Evolutionary conservation across 1,140 invertebrate species (phyloP).

Genomic region (Battus philenor): DNA sequence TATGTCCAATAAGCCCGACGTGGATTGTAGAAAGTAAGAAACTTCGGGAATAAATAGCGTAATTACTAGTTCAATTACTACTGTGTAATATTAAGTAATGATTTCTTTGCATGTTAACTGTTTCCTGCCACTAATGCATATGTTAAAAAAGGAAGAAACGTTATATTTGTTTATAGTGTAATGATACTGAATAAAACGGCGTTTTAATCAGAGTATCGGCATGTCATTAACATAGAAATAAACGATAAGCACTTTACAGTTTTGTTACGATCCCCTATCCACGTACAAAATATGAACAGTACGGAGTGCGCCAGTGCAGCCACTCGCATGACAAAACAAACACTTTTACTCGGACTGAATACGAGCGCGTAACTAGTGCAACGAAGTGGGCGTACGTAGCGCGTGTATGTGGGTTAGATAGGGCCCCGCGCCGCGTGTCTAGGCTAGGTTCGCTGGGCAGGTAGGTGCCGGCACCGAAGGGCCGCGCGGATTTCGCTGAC

Average conservation of each 20-base stretch:
- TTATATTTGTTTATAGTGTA: too few relatives aligned
- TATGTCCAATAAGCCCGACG: too few relatives aligned
- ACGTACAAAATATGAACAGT: conserved; percentile 3
- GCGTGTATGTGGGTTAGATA: conserved; percentile 35
- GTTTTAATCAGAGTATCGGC: too few relatives aligned
- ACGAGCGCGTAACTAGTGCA: conserved; percentile 9
- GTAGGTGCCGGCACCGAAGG: conserved; percentile 42
- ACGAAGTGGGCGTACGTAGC: conserved; percentile 1
- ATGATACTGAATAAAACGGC: too few relatives aligned
- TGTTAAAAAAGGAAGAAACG: too few relatives aligned
- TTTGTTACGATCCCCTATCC: conserved; percentile 7
- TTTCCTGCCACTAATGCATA: too few relatives aligned
- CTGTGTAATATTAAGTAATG: too few relatives aligned
- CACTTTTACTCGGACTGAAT: conserved; percentile 11
- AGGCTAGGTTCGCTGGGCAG: conserved; percentile 37
- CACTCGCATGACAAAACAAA: conserved; percentile 2
- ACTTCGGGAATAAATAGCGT: too few relatives aligned
- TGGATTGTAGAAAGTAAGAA: too few relatives aligned
- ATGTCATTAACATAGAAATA: too few relatives aligned
- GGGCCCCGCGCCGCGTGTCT: conserved; percentile 31
- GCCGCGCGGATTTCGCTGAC: conserved; percentile 46
- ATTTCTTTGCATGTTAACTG: too few relatives aligned
- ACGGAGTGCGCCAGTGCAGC: background rate
- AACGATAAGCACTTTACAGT: conserved; percentile 11
- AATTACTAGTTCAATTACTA: too few relatives aligned